These are phyloP conservation scores for Petrocephalus sullivani DNA, from an alignment of 2,797 vertebrate species.

Conservation along the genomic window DNA sequence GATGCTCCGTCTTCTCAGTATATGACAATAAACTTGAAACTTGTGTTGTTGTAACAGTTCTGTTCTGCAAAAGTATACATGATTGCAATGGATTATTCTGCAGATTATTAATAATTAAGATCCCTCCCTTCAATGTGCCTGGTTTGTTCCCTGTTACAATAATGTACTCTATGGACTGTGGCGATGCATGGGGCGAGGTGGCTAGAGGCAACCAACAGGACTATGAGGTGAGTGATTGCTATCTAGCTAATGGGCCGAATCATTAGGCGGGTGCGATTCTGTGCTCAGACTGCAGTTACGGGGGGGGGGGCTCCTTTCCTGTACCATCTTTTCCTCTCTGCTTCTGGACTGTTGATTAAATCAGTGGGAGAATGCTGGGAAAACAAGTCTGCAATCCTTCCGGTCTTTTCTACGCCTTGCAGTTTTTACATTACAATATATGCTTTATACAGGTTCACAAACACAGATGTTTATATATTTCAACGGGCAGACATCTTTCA, in stretches of 20 bases:
- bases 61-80: background rate
- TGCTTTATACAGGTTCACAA: background rate
- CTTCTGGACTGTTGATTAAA: background rate
- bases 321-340: background rate
- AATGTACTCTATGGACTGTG: background rate
- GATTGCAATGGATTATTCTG: conserved; percentile 14
- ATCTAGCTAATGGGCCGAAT: conserved; percentile 18
- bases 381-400: background rate
- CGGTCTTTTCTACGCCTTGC: background rate
- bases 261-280: conserved; percentile 3
- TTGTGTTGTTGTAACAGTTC: background rate
- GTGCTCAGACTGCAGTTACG: conserved; percentile 6
- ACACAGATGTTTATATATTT: background rate
- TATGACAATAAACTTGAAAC: too few species aligned
- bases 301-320: background rate
- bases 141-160: background rate
- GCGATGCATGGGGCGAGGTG: conserved; percentile 2
- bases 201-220: background rate
- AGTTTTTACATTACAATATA: background rate
- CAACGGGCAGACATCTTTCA: background rate
- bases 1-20: too few species aligned
- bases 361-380: background rate
- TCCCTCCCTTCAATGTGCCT: background rate
- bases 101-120: conserved; percentile 14
- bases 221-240: conserved; percentile 10